Percentiles rank a stretch among this genome's conserved stretches.
Evolutionary conservation across 2,113 vertebrate species (phyloP).

Genomic region (Notothenia rossii): DNA sequence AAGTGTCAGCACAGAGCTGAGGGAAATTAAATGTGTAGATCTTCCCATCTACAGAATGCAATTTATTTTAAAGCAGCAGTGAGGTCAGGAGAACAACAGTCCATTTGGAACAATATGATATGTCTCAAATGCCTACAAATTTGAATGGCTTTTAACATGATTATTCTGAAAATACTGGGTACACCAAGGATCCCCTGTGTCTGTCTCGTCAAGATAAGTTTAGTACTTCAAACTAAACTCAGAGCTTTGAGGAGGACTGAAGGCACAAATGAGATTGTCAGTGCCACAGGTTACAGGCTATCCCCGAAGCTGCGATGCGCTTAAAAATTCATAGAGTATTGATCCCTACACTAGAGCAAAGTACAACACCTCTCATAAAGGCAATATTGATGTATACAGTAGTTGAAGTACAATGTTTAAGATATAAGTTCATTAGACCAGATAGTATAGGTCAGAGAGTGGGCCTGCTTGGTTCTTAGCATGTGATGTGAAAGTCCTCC

Average conservation of each 20-base stretch:
- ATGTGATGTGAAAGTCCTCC: slow-evolving; percentile 10
- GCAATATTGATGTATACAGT: slow-evolving; percentile 71
- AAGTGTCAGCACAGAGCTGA: slow-evolving; percentile 21
- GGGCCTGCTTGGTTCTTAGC: slow-evolving; percentile 11
- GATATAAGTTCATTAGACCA: slow-evolving; percentile 50
- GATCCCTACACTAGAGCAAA: slow-evolving; percentile 75
- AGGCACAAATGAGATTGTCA: slow-evolving; percentile 67
- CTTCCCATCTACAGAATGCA: slow-evolving; percentile 1
- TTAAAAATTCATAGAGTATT: slow-evolving; percentile 86
- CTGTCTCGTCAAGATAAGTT: slow-evolving; percentile 43
- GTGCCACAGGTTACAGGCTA: slow-evolving; percentile 56
- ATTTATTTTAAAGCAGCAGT: slow-evolving; percentile 29
- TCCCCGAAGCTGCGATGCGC: slow-evolving; percentile 63
- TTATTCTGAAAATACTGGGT: slow-evolving; percentile 6
- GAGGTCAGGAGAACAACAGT: background rate
- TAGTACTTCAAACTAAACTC: slow-evolving; percentile 49
- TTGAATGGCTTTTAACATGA: background rate
- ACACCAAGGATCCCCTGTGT: background rate
- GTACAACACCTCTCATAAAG: slow-evolving; percentile 76
- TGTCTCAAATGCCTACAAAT: background rate
- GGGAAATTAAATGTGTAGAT: slow-evolving; percentile 23
- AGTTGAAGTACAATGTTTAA: slow-evolving; percentile 61
- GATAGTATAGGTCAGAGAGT: slow-evolving; percentile 18
- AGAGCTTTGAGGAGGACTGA: slow-evolving; percentile 43
- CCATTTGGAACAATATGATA: background rate